Evolutionary conservation across 2,888 invertebrate genomes (phyloP).

Genomic region (Cerastoderma edule): DNA sequence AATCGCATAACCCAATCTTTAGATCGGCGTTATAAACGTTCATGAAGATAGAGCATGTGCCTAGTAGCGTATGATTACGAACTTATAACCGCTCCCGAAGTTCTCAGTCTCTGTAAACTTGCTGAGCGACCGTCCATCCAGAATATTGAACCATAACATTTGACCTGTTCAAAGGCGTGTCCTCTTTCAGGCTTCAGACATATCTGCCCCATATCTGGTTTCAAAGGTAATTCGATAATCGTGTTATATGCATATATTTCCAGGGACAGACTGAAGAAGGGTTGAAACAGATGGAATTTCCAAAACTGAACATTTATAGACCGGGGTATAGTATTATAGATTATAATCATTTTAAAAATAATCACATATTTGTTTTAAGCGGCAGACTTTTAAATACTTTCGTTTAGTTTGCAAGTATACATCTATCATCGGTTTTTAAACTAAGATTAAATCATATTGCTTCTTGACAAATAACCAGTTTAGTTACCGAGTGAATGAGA

Average conservation of each 20-base stretch:
- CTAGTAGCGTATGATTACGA: too few relatives aligned
- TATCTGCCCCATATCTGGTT: background rate
- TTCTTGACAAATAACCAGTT: too few relatives aligned
- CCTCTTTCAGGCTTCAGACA: background rate
- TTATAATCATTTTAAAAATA: background rate
- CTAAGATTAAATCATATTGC: too few relatives aligned
- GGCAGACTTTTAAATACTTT: too few relatives aligned
- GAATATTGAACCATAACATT: background rate
- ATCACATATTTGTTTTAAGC: too few relatives aligned
- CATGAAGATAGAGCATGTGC: too few relatives aligned
- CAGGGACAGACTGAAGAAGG: constrained; percentile 82
- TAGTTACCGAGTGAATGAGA: too few relatives aligned
- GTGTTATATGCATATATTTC: constrained; percentile 9
- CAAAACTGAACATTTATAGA: constrained; percentile 75
- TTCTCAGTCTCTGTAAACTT: background rate
- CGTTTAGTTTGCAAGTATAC: too few relatives aligned
- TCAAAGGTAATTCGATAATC: background rate
- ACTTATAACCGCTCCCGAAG: background rate
- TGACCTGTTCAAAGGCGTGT: background rate
- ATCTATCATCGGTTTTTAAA: too few relatives aligned
- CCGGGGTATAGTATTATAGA: constrained; percentile 71
- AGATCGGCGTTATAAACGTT: too few relatives aligned
- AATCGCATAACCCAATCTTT: too few relatives aligned
- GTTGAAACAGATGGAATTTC: constrained; percentile 75
- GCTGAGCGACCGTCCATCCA: background rate